These are phyloP conservation scores for Craniophora ligustri DNA, from an alignment of 2,888 invertebrate genomes.

Conservation along the genomic window DNA sequence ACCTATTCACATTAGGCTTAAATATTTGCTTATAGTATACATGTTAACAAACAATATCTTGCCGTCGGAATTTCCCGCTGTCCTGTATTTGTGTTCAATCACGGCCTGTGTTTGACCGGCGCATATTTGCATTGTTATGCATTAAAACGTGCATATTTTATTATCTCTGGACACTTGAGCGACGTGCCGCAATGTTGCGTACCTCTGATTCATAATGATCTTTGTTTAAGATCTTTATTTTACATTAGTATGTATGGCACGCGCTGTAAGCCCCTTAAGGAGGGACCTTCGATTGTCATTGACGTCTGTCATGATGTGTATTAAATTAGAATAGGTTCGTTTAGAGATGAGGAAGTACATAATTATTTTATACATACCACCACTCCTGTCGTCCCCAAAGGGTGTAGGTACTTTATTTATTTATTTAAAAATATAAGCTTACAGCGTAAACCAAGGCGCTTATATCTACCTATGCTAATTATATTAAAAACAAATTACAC, in stretches of 20 bases:
- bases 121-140: conserved; percentile 13
- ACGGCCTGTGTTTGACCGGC: conserved; percentile 17
- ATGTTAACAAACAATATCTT: conserved; percentile 7
- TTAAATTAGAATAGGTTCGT: too few relatives aligned
- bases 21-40: conserved; percentile 2
- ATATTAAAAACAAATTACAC: too few relatives aligned
- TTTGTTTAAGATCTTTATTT: conserved; percentile 20
- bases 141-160: conserved; percentile 15
- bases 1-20: neutral
- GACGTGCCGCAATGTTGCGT: conserved; percentile 15
- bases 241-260: conserved; percentile 11
- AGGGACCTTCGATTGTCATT: conserved; percentile 30
- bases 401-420: too few relatives aligned
- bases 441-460: too few relatives aligned
- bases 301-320: conserved; percentile 15
- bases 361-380: too few relatives aligned
- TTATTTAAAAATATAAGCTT: too few relatives aligned
- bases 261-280: conserved; percentile 25
- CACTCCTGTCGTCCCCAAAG: too few relatives aligned
- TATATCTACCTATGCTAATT: too few relatives aligned
- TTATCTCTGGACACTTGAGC: conserved; percentile 5
- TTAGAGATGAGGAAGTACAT: too few relatives aligned
- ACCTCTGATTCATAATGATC: conserved; percentile 31
- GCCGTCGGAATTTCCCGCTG: conserved; percentile 20
- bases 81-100: conserved; percentile 24